A percentile compares a stretch with the other conserved stretches of the same genome.
Conservation (phyloP, 2,888 invertebrate genomes). For the Loripinus fragilis region DNA sequence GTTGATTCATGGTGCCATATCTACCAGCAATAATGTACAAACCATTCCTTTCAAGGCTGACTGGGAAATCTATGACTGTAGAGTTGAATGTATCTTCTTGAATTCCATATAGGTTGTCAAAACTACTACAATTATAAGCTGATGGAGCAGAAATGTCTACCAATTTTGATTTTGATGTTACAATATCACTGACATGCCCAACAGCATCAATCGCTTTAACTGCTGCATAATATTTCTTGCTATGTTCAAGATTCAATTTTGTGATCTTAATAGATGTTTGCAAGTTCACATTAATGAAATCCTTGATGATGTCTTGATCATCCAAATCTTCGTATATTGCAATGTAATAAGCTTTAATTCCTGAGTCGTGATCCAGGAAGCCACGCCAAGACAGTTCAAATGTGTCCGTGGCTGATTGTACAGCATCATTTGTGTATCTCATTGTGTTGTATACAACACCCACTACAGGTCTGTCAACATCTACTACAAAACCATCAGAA, state of each 20-base stretch:
- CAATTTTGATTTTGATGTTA: conserved; percentile 31
- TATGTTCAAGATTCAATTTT: conserved; percentile 28
- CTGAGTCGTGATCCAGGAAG: conserved; percentile 50
- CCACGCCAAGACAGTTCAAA: conserved; percentile 47
- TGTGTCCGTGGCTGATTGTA: neutral
- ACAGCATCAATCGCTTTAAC: conserved; percentile 60
- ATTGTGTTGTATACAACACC: conserved; percentile 54
- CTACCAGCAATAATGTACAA: neutral
- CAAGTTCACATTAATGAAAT: conserved; percentile 39
- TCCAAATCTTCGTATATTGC: conserved; percentile 24
- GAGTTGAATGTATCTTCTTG: neutral
- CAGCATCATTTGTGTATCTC: conserved; percentile 6
- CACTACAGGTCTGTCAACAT: conserved; percentile 31
- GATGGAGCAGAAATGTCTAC: conserved; percentile 51
- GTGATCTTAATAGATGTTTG: conserved; percentile 26
- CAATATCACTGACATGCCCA: conserved; percentile 51
- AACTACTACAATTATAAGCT: neutral
- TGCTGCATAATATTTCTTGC: conserved; percentile 37
- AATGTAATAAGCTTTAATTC: conserved; percentile 33
- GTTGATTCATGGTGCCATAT: neutral
- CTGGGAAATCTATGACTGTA: neutral
- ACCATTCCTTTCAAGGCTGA: neutral
- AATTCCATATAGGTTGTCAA: neutral
- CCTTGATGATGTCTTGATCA: neutral
- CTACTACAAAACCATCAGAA: conserved; percentile 54